Evolutionary conservation across 2,113 vertebrate species (phyloP), one percentile per base, ranked within the genome.

Genomic region (Hemichromis elongatus): DNA sequence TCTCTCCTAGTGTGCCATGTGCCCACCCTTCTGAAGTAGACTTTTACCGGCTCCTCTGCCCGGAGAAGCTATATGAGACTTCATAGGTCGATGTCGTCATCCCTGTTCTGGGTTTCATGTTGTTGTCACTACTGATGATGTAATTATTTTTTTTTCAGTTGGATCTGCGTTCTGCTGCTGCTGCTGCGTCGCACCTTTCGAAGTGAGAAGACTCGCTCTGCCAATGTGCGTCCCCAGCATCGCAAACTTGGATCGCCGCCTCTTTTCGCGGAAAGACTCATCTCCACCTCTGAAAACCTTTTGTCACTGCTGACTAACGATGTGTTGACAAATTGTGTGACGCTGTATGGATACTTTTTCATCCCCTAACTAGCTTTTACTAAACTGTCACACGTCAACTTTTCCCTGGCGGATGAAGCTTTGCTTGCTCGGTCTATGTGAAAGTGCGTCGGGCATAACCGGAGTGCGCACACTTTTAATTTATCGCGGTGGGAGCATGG

Each of bases 121-220:
- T 79, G 80, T 40, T 83, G 79, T 70, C 85, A 70, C 81, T 37
- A 37, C 80, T 86, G 93, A 86, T 94, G 93, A 95, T 93, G 94
- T 94, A 86, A 94, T 91, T 88, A 57, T 90, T 89, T 83, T 45
- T 28, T 19, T 84, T 78, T 83, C 77, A 68, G 89, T 82, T 86
- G 63, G 84, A 88, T 81, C 66, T n/a, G 75, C 52, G 70, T 83
- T 75, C 61, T 59, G 52, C 86, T 45, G 45, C 82, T 14, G 40
- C 82, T 82, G 53, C 81, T 81, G 81, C 81, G 79, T 87, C 80
- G 80, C 87, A 30, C 80, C 85, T 66, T 55, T 50, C 78, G 1
- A 63, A 84, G 80, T 77, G 80, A 56, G 18, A 28, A 35, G 28
- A 82, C 54, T 24, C 55, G 13, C 77, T 28, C 47, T 47, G 83